These are phyloP conservation scores for Microtus californicus DNA, from an alignment of 2,797 vertebrate genomes.

Conservation along the genomic window DNA sequence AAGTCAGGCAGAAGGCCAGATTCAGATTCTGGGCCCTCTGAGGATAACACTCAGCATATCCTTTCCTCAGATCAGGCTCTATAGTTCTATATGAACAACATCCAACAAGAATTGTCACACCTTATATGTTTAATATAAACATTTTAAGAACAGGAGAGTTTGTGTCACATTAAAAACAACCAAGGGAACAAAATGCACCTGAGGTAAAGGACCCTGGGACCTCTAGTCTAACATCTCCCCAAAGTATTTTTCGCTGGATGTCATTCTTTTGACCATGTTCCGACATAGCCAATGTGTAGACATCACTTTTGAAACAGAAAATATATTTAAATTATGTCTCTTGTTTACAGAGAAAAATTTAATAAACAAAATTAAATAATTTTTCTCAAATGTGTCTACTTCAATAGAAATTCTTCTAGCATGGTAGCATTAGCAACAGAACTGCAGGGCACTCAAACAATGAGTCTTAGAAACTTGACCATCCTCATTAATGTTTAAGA, in stretches of 20 bases:
- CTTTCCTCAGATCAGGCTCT: background rate
- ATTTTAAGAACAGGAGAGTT: background rate
- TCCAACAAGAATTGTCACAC: background rate
- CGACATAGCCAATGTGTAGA: background rate
- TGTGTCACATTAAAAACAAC: background rate
- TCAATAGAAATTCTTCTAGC: background rate
- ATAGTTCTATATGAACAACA: background rate
- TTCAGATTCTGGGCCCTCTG: background rate
- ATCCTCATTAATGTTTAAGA: background rate
- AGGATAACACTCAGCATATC: background rate
- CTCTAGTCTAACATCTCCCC: background rate
- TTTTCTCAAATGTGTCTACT: background rate
- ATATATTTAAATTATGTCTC: background rate
- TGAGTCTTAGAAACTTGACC: background rate
- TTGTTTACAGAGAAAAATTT: background rate
- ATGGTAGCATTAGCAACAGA: background rate
- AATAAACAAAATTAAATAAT: background rate
- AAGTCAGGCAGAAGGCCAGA: background rate
- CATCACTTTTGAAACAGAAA: background rate
- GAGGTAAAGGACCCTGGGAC: background rate
- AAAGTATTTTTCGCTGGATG: background rate
- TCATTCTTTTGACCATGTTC: background rate
- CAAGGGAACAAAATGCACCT: background rate
- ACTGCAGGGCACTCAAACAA: no score
- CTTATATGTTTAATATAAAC: background rate